A percentile compares a stretch with the other conserved stretches of the same genome.
Evolutionary conservation across 2,797 vertebrate species (phyloP).

Genomic region (Borostomias antarcticus): DNA sequence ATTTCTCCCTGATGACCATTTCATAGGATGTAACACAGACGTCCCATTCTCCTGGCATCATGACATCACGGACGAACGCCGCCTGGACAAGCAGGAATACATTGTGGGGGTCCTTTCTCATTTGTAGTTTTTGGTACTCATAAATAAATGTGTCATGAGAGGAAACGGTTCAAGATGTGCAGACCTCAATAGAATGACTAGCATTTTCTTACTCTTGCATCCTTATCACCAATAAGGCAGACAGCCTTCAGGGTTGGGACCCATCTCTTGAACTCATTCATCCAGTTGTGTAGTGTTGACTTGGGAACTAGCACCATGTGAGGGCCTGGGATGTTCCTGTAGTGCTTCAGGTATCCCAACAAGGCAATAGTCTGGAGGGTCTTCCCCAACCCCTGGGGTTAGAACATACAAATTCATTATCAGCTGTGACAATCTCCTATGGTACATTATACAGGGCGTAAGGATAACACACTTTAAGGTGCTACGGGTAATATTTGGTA

Average conservation of each 20-base stretch:
- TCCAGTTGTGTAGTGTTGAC: constrained; percentile 89
- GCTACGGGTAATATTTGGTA: too few relatives aligned
- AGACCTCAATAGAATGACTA: too few relatives aligned
- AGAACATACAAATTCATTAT: constrained; percentile 31
- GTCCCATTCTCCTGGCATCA: constrained; percentile 89
- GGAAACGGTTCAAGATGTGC: neutral
- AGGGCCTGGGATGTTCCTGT: constrained; percentile 87
- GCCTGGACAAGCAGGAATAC: constrained; percentile 62
- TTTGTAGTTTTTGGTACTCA: neutral
- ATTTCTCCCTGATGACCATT: constrained; percentile 90
- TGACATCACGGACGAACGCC: constrained; percentile 87
- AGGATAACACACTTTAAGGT: too few relatives aligned
- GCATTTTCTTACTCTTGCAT: constrained; percentile 76
- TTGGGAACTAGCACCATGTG: constrained; percentile 91
- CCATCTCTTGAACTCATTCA: constrained; percentile 90
- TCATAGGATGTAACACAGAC: constrained; percentile 90
- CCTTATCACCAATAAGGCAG: constrained; percentile 87
- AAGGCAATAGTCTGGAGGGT: constrained; percentile 87
- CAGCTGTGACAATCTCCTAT: neutral
- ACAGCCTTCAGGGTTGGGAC: constrained; percentile 84
- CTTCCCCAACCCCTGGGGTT: constrained; percentile 84
- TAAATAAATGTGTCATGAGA: neutral
- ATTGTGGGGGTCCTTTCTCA: neutral
- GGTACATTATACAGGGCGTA: neutral
- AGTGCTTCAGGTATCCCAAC: constrained; percentile 87